Evolutionary conservation across 2,888 invertebrate species (phyloP), one percentile per base, ranked within the genome.

Genomic region (Hymenopus coronatus): DNA sequence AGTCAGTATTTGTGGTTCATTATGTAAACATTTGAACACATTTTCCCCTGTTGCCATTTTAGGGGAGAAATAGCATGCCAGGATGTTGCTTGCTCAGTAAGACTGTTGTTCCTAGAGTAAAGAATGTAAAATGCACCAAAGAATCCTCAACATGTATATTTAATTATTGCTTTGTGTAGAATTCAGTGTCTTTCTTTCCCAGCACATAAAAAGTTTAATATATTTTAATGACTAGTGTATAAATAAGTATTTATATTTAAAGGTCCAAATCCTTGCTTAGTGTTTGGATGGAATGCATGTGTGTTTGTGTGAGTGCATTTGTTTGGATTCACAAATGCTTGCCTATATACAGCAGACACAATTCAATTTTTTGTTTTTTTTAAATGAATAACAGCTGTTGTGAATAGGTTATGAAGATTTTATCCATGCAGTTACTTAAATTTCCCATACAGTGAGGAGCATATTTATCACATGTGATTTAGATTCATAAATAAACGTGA

Each of bases 61-160:
- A 84, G 83, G 40, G 33, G 85, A 54, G n/a, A 27, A 40, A 85
- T 27, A 46, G 85, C 40, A 46, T 46, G 27, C 27, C 25, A 54
- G 54, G 40, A 54, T 46, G 28, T 85, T 12, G 85, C 85, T 85
- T 85, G 85, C 85, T 85, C 85, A 85, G 85, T 70, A 70, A 70
- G 25, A 70, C 25, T 70, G 54, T 70, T 70, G 54, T 70, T 70
- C 54, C 54, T 70, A 70, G 54, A 70, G 54, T 70, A 70, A 8
- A 54, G 54, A 20, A 70, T 20, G 3, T 25, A 20, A 70, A 70
- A 25, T 70, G 54, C 54, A 70, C 54, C 54, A 70, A 70, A 70
- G 54, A 70, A 25, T 70, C 54, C 54, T 70, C 6, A 70, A 20
- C 6, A 4, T 20, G 54, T 70, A 25, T 20, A 70, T 25, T 70